Percentiles rank a stretch among this genome's conserved stretches.
phyloP scores from a whole-genome alignment of 2,797 vertebrate genomes.

The Morus bassanus region DNA sequence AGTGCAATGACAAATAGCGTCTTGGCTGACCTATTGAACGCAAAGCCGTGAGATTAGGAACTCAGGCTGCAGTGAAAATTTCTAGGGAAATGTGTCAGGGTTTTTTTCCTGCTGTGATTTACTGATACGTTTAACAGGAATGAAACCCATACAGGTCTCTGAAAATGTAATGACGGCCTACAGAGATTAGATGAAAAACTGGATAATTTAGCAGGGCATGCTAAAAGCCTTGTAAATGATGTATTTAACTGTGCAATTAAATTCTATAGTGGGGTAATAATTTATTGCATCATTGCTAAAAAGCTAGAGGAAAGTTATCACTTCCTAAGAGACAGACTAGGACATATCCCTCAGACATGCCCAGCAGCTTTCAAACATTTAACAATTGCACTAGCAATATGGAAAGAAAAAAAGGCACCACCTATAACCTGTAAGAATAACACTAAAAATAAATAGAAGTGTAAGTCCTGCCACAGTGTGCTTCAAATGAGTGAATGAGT shows the following conservation, averaged over 20 bases:
- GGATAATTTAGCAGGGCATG: neutral
- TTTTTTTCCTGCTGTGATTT: conserved; percentile 32
- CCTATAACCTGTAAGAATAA: neutral
- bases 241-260: conserved; percentile 40
- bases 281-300: conserved; percentile 11
- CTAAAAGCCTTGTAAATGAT: conserved; percentile 50
- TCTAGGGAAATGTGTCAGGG: neutral
- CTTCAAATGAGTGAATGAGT: accelerated
- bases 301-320: neutral
- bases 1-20: conserved; percentile 55
- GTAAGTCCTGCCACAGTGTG: neutral
- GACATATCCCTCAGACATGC: neutral
- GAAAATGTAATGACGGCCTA: neutral
- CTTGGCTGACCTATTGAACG: conserved; percentile 32
- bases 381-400: neutral
- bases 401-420: neutral
- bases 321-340: neutral
- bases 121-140: neutral
- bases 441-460: neutral
- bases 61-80: neutral
- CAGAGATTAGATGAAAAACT: conserved; percentile 29
- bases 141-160: neutral
- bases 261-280: neutral
- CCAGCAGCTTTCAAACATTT: neutral
- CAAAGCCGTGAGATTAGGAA: conserved; percentile 10